Conservation (phyloP, 2,888 invertebrate species). For the Yponomeuta plumbellus region DNA sequence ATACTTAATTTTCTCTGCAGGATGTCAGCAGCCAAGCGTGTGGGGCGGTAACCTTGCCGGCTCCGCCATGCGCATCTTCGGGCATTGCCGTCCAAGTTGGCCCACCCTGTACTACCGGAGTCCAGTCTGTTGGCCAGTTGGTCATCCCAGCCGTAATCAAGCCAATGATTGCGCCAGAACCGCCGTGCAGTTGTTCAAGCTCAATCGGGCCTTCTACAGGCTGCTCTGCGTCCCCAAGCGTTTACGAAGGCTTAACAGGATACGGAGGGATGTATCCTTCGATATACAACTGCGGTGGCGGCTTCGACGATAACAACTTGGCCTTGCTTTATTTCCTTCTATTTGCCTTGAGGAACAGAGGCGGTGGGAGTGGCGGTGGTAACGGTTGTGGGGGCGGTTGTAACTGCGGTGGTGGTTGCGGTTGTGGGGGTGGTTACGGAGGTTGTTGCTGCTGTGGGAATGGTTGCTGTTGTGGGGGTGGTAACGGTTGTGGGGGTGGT, state of each 20-base stretch:
- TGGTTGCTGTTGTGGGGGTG: slow-evolving; percentile 12
- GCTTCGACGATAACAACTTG: slow-evolving; percentile 33
- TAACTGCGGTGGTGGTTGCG: slow-evolving; percentile 20
- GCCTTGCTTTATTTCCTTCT: slow-evolving; percentile 43
- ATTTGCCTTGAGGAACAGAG: slow-evolving; percentile 38
- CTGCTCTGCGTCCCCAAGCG: slow-evolving; percentile 18
- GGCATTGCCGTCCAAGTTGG: neutral
- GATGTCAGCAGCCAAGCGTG: neutral
- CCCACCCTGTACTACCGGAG: neutral
- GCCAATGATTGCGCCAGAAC: slow-evolving; percentile 27
- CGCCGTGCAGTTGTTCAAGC: slow-evolving; percentile 23
- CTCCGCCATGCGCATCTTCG: neutral
- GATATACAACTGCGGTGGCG: slow-evolving; percentile 32
- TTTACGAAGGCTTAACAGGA: neutral
- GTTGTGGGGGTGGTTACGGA: slow-evolving; percentile 23
- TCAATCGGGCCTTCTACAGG: slow-evolving; percentile 21
- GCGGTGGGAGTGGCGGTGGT: slow-evolving; percentile 17
- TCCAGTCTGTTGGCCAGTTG: slow-evolving; percentile 32
- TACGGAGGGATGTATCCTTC: slow-evolving; percentile 33
- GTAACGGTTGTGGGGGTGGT: neutral
- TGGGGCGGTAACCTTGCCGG: too few relatives aligned
- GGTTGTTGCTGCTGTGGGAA: slow-evolving; percentile 13
- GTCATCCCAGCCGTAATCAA: slow-evolving; percentile 47
- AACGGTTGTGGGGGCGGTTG: slow-evolving; percentile 22
- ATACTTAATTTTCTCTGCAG: neutral